phyloP scores from a whole-genome alignment of 2,113 vertebrate species.

The Motacilla tschutschensis region DNA sequence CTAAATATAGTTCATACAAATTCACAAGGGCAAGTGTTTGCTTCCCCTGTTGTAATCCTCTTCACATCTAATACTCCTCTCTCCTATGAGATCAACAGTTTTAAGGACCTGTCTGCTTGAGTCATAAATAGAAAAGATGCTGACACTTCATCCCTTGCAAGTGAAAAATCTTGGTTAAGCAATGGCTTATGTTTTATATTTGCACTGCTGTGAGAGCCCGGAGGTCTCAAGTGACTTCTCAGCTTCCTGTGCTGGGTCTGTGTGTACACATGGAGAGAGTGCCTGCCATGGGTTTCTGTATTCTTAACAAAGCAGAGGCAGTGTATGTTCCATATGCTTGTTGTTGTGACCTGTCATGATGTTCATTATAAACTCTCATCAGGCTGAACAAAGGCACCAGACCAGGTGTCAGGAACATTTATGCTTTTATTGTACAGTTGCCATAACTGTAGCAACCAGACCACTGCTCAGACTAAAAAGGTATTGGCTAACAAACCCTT shows the following conservation, averaged over 20 bases:
- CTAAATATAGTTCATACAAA: constrained; percentile 49
- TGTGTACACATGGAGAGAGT: background rate
- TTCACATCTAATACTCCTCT: background rate
- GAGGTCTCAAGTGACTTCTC: background rate
- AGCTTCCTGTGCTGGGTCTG: background rate
- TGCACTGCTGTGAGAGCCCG: background rate
- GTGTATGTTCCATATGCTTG: background rate
- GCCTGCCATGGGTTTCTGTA: background rate
- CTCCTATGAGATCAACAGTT: background rate
- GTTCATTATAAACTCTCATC: background rate
- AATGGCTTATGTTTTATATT: background rate
- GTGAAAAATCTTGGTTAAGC: background rate
- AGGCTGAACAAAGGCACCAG: background rate
- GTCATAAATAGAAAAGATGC: background rate
- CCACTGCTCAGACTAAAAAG: background rate
- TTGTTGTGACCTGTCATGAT: background rate
- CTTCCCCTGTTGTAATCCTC: constrained; percentile 37
- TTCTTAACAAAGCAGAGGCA: background rate
- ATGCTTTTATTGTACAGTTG: background rate
- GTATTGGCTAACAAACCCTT: background rate
- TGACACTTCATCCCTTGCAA: background rate
- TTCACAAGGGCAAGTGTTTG: constrained; percentile 44
- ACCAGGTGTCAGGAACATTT: background rate
- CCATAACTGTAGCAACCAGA: background rate
- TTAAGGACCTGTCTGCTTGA: background rate